A percentile compares a stretch with the other conserved stretches of the same genome.
These are phyloP conservation scores for Phalacrocorax pelagicus DNA, from an alignment of 2,113 vertebrate species.

Conservation along the genomic window DNA sequence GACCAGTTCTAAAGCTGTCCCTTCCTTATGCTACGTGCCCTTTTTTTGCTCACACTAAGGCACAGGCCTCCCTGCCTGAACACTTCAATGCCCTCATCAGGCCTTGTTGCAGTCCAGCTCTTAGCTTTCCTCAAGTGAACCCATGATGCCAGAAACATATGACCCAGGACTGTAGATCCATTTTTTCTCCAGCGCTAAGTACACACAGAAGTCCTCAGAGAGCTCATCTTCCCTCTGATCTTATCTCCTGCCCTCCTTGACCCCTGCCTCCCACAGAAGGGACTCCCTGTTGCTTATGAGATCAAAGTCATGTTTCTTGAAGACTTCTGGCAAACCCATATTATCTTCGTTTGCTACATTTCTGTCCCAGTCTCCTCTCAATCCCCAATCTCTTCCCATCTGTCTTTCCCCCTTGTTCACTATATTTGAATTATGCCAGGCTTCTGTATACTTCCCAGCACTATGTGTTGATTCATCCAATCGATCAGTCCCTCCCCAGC, in stretches of 20 bases:
- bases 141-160: neutral
- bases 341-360: neutral
- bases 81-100: neutral
- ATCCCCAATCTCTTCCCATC: neutral
- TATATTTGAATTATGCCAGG: neutral
- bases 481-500: neutral
- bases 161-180: neutral
- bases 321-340: conserved; percentile 12
- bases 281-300: neutral
- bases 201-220: neutral
- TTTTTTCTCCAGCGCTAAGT: neutral
- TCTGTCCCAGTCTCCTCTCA: neutral
- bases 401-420: neutral
- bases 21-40: neutral
- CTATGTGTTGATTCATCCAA: neutral
- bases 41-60: neutral
- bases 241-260: conserved; percentile 35
- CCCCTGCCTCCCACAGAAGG: conserved; percentile 11
- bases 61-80: neutral
- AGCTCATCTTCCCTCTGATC: conserved; percentile 36
- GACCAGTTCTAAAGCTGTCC: neutral
- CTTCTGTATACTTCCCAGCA: neutral
- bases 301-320: conserved; percentile 41
- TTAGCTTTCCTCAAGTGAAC: neutral
- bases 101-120: neutral